Base-by-base conservation (phyloP, 2,888 invertebrate genomes). In the Tuta absoluta region DNA sequence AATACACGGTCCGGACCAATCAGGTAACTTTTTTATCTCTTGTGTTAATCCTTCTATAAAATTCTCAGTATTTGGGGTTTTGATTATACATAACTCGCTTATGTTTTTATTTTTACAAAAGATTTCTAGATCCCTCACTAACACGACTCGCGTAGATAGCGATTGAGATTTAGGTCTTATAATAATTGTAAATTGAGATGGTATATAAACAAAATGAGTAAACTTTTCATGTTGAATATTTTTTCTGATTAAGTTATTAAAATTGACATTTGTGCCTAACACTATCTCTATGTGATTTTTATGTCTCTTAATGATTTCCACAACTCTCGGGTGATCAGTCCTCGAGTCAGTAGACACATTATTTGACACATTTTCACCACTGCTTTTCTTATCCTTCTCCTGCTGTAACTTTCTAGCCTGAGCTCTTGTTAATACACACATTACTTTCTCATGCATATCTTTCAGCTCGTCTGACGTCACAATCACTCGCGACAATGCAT, bases 281-380 rank as follows among this genome's bases (percentile, higher is more conserved):
- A 45, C n/a, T 23, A 66, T 41, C 28, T 67, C 67, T 10, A 51
- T 41, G 4, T 23, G 41, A 48, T 63, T 23, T 3, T 59, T 62
- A 8, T 65, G 63, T 19, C 59, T 66, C n/a, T 14, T 63, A 58
- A 61, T 51, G 37, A 66, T 62, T 62, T 71, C 70, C 33, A 71
- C 67, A 21, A 73, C 63, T 64, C 63, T 65, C n/a, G 69, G 69
- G 58, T 71, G 69, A 68, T 67, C 68, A 69, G 68, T 28, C 69
- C 66, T 12, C 23, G 64, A 48, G 62, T 62, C 51, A n/a, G 23
- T 45, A 19, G 28, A 24, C 1, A 23, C 24, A 62, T 23, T 48
- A 51, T 38, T 28, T n/a, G 10, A 14, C n/a, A 8, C 8, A 12
- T 11, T 23, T 23, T 8, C n/a, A 53, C 11, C 41, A 41, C 41